Base-by-base conservation (phyloP, 2,113 vertebrate species). In the Sapayoa aenigma region DNA sequence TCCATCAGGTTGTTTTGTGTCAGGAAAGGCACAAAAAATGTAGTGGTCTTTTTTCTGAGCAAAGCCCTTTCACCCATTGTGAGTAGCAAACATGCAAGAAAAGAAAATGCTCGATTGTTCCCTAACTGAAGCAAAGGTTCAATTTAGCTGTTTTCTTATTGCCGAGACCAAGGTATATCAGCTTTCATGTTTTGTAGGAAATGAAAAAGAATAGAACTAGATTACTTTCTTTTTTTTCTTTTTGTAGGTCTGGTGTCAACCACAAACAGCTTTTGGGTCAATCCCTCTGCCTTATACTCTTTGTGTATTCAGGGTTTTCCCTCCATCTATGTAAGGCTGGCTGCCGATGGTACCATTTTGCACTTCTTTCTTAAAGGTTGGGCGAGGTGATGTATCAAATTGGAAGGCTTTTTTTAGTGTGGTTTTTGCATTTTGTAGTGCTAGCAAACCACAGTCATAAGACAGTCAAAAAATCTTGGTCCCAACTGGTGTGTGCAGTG, bases 131-230 rank as follows among this genome's bases (percentile, higher is more conserved):
- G 82, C 17, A 12, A 85, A 87, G 72, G 73, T 96, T 97, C 93
- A 89, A 81, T 96, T 91, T 96, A 90, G 88, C 76, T 77, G 37
- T 76, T 93, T 97, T 91, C 44, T 93, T 95, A 66, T 74, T 89
- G 90, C 52, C 39, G 82, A 95, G 56, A 75, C 67, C 68, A 83
- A 93, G 94, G 85, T 58, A 92, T 96, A 96, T 84, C 90, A 95
- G 80, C 80, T 95, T 97, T 95, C 56, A 42, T 96, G 77, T 96
- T 97, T 82, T 94, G 42, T 86, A 90, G 91, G 90, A 97, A 97
- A 96, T 95, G 60, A 97, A 97, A 97, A 97, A 89, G 59, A 96
- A 96, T 77, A 95, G 78, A 97, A 92, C 17, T 74, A 87, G 82
- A 95, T 96, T 97, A 83, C 89, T 96, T 97, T 82, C 39, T 74